Conservation (phyloP, 2,113 vertebrate species). For the Todiramphus saurophagus region DNA sequence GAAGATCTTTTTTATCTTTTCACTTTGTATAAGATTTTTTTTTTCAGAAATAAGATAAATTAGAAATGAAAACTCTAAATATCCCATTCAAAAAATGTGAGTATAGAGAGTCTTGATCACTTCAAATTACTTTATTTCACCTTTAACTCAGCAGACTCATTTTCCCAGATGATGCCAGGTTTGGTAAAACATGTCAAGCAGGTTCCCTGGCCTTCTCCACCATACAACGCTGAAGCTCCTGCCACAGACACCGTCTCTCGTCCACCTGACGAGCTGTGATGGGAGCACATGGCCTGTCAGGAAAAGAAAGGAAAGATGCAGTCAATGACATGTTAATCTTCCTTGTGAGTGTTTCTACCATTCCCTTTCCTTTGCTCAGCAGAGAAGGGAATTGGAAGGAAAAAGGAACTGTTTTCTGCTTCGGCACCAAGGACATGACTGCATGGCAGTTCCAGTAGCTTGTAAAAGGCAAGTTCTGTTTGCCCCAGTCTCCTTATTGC, state of each 20-base stretch:
- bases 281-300: neutral
- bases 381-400: neutral
- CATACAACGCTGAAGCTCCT: neutral
- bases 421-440: neutral
- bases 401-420: neutral
- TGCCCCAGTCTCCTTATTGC: fast-evolving
- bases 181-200: neutral
- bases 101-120: neutral
- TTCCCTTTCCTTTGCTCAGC: neutral
- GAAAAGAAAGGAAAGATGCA: neutral
- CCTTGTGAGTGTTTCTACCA: neutral
- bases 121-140: neutral
- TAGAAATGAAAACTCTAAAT: neutral
- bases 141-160: neutral
- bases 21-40: neutral
- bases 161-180: neutral
- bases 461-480: neutral
- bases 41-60: neutral
- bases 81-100: neutral
- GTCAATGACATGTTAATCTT: neutral
- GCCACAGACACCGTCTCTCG: fast-evolving
- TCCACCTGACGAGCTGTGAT: fast-evolving
- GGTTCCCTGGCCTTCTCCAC: neutral
- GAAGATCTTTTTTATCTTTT: neutral
- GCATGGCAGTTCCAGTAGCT: neutral